Conservation (phyloP, 1,140 invertebrate genomes). For the Halotydeus destructor region DNA sequence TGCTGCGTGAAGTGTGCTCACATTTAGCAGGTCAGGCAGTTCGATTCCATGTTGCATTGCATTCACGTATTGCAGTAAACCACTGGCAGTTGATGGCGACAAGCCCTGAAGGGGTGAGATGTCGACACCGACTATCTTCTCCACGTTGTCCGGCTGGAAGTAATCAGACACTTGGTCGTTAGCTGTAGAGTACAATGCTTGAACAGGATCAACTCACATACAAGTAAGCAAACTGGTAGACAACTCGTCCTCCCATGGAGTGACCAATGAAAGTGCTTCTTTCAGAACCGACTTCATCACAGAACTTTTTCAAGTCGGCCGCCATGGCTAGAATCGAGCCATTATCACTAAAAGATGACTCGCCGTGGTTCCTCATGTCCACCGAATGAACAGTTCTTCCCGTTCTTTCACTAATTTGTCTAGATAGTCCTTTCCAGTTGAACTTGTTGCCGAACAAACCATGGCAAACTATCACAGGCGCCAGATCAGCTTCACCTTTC, state of each 20-base stretch:
- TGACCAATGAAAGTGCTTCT: constrained; percentile 1
- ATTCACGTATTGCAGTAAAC: not conserved
- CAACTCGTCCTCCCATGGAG: constrained; percentile 1
- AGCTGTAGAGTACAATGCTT: not conserved
- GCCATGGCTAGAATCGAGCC: not conserved
- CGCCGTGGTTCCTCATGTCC: constrained; percentile 6
- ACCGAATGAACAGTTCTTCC: not conserved
- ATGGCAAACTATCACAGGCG: constrained; percentile 2
- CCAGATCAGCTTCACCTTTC: too few relatives aligned
- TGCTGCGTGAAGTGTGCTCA: not conserved
- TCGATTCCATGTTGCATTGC: not conserved
- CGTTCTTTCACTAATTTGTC: not conserved
- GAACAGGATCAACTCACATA: not conserved
- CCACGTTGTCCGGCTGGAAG: not conserved
- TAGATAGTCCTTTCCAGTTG: constrained; percentile 1
- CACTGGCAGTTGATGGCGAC: not conserved
- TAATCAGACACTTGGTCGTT: not conserved
- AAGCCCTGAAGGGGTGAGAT: not conserved
- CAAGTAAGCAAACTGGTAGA: not conserved
- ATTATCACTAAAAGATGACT: not conserved
- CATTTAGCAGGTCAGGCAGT: not conserved
- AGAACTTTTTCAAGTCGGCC: not conserved
- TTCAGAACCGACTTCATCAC: not conserved
- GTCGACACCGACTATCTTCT: constrained; percentile 6
- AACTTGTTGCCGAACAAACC: constrained; percentile 1